These are phyloP conservation scores for Saxidomus purpurata DNA, from an alignment of 1,140 invertebrate species.

Conservation along the genomic window DNA sequence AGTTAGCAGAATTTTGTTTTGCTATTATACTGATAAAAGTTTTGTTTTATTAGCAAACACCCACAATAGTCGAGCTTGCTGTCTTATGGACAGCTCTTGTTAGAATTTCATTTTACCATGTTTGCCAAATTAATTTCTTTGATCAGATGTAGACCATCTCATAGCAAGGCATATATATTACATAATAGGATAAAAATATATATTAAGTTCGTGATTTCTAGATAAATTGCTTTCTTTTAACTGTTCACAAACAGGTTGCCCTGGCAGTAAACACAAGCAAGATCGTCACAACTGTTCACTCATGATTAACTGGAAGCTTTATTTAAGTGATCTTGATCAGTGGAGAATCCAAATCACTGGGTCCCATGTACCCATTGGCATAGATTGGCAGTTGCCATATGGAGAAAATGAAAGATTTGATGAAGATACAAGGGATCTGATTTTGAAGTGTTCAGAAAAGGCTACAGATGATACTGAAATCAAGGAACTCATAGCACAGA, in stretches of 20 bases:
- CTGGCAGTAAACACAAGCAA: constrained; percentile 80
- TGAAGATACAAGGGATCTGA: constrained; percentile 59
- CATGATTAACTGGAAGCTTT: constrained; percentile 81
- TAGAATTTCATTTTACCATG: too few species aligned
- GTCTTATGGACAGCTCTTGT: too few species aligned
- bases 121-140: too few species aligned
- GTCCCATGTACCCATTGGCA: constrained; percentile 72
- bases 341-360: constrained; percentile 82
- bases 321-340: constrained; percentile 78
- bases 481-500: constrained; percentile 46
- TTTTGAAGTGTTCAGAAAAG: constrained; percentile 40
- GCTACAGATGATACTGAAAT: constrained; percentile 2
- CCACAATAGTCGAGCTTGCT: too few species aligned
- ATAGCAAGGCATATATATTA: too few species aligned
- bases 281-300: constrained; percentile 82
- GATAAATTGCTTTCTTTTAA: too few species aligned
- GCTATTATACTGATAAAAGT: too few species aligned
- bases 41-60: too few species aligned
- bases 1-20: too few species aligned
- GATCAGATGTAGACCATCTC: too few species aligned
- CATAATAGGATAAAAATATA: too few species aligned
- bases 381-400: constrained; percentile 71
- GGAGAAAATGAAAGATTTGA: constrained; percentile 36
- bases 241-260: constrained; percentile 78
- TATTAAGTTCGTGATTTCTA: too few species aligned